phyloP scores from a whole-genome alignment of 2,797 vertebrate genomes.

The Smutsia gigantea region DNA sequence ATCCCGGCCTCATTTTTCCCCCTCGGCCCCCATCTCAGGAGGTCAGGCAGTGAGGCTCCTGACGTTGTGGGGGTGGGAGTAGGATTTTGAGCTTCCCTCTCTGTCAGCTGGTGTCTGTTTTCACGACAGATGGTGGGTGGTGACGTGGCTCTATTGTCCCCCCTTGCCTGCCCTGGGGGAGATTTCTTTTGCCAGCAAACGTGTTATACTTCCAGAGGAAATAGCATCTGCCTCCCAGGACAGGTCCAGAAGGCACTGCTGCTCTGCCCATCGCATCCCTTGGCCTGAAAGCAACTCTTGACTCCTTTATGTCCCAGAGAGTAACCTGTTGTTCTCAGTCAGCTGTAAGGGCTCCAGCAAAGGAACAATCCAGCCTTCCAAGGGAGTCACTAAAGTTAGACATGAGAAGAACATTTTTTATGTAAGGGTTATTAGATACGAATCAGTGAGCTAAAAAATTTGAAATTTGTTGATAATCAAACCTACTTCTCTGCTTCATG shows the following conservation, averaged over 20 bases:
- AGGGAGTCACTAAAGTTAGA: background rate
- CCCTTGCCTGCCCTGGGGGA: constrained; percentile 72
- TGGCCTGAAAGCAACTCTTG: background rate
- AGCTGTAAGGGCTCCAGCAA: background rate
- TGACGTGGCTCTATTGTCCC: constrained; percentile 77
- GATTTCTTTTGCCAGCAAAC: constrained; percentile 75
- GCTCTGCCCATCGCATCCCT: background rate
- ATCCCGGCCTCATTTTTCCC: constrained; percentile 41
- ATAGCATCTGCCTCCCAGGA: constrained; percentile 69
- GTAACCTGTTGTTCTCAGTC: background rate
- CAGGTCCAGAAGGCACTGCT: constrained; percentile 52
- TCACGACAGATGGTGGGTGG: constrained; percentile 79
- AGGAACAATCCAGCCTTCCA: background rate
- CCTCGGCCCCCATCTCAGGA: background rate
- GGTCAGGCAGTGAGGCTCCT: constrained; percentile 52
- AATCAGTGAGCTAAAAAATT: background rate
- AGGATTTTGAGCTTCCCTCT: constrained; percentile 67
- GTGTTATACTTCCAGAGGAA: constrained; percentile 73
- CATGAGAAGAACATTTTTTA: background rate
- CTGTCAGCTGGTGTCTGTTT: constrained; percentile 82
- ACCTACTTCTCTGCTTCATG: background rate
- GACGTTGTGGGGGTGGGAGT: constrained; percentile 74
- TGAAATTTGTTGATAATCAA: background rate
- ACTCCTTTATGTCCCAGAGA: background rate
- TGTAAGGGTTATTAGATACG: background rate